Percentiles rank a stretch among this genome's conserved stretches.
Evolutionary conservation across 2,888 invertebrate genomes (phyloP).

Genomic region (Ochlodes sylvanus): DNA sequence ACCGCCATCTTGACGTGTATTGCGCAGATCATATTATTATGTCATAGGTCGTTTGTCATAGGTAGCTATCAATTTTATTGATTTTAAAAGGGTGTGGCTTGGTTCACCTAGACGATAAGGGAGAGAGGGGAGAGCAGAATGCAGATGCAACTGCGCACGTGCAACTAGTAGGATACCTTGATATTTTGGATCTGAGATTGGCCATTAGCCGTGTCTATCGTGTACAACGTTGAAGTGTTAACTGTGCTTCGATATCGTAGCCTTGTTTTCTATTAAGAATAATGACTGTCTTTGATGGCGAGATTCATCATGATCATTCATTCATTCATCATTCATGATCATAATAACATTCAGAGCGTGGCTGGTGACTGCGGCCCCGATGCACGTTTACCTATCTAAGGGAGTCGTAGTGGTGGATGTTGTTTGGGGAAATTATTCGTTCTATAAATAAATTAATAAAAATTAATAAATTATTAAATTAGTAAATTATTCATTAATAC

Average conservation of each 20-base stretch:
- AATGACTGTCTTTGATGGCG: background rate
- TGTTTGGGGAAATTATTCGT: background rate
- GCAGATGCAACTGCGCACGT: background rate
- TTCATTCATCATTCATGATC: no score
- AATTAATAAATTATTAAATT: no score
- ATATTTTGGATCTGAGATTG: no score
- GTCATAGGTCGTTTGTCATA: no score
- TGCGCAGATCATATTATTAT: background rate
- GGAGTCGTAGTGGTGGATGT: conserved; percentile 31
- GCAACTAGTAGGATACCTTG: no score
- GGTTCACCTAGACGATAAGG: background rate
- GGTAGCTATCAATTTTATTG: background rate
- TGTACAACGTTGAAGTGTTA: no score
- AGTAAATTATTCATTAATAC: background rate
- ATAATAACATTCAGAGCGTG: conserved; percentile 58
- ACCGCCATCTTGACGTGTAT: no score
- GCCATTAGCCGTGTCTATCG: no score
- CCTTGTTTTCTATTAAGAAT: background rate
- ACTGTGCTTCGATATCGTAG: background rate
- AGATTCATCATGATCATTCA: no score
- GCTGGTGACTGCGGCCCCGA: conserved; percentile 53
- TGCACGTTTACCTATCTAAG: conserved; percentile 56
- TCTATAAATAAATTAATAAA: background rate
- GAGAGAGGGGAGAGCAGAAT: background rate
- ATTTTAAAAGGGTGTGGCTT: background rate